Conservation (phyloP, 92 coral and sea anemone species). For the Umimayanthus chanpuru region DNA sequence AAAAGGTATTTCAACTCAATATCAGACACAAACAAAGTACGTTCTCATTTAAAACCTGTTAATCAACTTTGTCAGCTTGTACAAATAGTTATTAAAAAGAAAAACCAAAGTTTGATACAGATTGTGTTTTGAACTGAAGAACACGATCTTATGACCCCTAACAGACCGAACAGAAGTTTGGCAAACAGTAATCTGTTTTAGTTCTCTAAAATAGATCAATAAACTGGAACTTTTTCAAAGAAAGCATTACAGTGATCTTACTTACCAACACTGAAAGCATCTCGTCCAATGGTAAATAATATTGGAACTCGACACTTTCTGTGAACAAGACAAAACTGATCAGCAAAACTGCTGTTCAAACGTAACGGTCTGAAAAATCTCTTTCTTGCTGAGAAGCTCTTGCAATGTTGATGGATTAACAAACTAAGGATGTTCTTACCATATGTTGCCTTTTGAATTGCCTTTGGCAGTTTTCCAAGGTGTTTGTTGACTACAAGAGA, state of each 20-base stretch:
- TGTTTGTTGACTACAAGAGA: constrained; percentile 10
- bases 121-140: too few relatives aligned
- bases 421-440: background rate
- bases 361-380: background rate
- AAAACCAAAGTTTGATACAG: too few relatives aligned
- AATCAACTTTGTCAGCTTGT: too few relatives aligned
- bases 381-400: too few relatives aligned
- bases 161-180: too few relatives aligned
- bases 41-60: too few relatives aligned
- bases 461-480: constrained; percentile 25
- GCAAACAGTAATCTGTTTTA: too few relatives aligned
- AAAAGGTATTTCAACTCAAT: too few relatives aligned
- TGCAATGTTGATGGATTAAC: background rate
- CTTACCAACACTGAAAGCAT: constrained; percentile 24
- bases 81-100: too few relatives aligned
- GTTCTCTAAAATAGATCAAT: background rate
- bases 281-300: constrained; percentile 27
- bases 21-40: too few relatives aligned
- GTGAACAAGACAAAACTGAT: background rate
- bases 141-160: too few relatives aligned
- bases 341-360: background rate
- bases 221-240: background rate
- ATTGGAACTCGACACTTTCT: constrained; percentile 43
- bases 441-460: constrained; percentile 12
- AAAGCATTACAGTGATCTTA: background rate